Evolutionary conservation across 2,888 invertebrate genomes (phyloP).

Genomic region (Branchellion lobata): DNA sequence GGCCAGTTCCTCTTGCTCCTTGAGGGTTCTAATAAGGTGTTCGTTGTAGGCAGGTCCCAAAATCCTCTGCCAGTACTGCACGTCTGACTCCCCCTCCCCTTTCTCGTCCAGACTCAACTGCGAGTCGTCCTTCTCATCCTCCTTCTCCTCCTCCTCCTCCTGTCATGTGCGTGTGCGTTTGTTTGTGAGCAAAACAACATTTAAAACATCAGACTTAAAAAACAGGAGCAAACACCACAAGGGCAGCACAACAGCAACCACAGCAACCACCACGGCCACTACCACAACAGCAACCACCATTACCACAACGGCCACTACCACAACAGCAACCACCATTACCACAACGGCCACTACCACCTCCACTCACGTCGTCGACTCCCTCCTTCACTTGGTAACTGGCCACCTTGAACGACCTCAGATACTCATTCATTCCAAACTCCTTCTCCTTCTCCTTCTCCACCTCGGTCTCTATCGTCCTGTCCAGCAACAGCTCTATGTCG

Average conservation of each 20-base stretch:
- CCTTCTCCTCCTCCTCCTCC: constrained; percentile 48
- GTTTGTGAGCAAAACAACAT: not conserved
- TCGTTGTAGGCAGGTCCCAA: constrained; percentile 51
- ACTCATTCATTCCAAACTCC: constrained; percentile 96
- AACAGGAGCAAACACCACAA: too few relatives aligned
- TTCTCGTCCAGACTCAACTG: constrained; percentile 45
- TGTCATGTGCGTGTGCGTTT: not conserved
- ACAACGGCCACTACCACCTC: not conserved
- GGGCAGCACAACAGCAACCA: too few relatives aligned
- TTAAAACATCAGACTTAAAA: too few relatives aligned
- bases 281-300: not conserved
- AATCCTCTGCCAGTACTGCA: constrained; percentile 52
- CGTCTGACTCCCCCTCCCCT: constrained; percentile 46
- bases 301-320: not conserved
- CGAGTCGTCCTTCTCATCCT: constrained; percentile 47
- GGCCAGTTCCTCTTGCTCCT: constrained; percentile 50
- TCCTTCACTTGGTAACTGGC: constrained; percentile 54
- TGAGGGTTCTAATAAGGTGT: constrained; percentile 47
- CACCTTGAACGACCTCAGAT: constrained; percentile 88
- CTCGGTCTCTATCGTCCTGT: constrained; percentile 84
- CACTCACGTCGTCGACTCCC: constrained; percentile 44
- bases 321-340: not conserved
- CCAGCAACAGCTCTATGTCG: constrained; percentile 85
- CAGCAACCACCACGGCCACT: too few relatives aligned
- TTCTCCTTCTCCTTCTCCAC: constrained; percentile 73